Evolutionary conservation across 2,113 vertebrate species (phyloP), one percentile per base, ranked within the genome.

Genomic region (Platycercus adscitus): DNA sequence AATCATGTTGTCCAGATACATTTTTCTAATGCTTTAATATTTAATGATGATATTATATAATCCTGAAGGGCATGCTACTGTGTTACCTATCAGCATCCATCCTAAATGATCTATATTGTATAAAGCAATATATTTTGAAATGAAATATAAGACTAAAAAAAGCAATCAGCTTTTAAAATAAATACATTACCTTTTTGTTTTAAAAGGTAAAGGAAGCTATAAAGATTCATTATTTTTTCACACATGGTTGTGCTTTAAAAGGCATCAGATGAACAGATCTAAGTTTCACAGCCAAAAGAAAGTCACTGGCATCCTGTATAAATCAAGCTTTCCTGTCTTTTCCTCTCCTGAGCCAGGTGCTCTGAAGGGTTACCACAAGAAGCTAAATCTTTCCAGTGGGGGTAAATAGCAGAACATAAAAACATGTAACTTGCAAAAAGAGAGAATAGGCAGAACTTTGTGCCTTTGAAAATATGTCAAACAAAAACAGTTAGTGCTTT

Each of bases 171-270:
- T 61, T 81, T 92, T 81, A 7, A 88, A 94, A 84, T 75, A 85
- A 81, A 90, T 68, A 63, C 33, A 80, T 92, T 88, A 64, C 44
- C 6, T 73, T 91, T 96, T 73, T 91, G 37, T 86, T 83, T 90
- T 39, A 70, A 81, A 91, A 64, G 46, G 33, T 81, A 92, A 92
- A 75, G 76, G 84, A 95, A 93, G 64, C 73, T 95, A 81, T 83
- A 94, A 96, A 90, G 60, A 94, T 84, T 81, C 82, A 89, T 96
- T 91, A 88, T 91, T 93, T 95, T 94, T 94, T 88, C 77, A 95
- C 93, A 93, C 86, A 91, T 96, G 95, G 86, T 94, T 95, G 77
- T 90, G 66, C 88, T 97, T 96, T 94, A 97, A 95, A 96, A 96
- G 44, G 69, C 72, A 91, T 96, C 95, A 93, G 47, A 69, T 89